Base-by-base conservation (phyloP, 2,888 invertebrate genomes). In the Clistopyga incitator region DNA sequence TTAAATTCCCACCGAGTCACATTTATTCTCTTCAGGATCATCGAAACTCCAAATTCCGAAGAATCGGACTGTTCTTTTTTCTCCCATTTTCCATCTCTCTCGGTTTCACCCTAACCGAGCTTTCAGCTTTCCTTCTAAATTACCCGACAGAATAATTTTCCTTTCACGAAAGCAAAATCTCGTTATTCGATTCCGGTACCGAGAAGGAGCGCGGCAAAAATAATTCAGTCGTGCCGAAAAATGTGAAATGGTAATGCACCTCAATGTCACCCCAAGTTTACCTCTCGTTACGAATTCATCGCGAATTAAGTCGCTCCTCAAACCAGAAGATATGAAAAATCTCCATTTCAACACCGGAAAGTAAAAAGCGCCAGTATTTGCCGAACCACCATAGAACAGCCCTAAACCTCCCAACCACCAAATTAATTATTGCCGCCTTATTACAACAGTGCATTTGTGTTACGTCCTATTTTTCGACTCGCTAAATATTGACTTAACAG, bases 241-340 rank as follows among this genome's bases (percentile, higher is more conserved):
- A 88, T 88, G 88, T 87, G 86, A 88, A 89, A 90, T 89, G 89
- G 86, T 88, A 90, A 90, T 88, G 75, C 61, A 68, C 80, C 78
- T 34, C 78, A 77, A 59, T 80, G 82, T 85, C 81, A 86, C 85
- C 85, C 64, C 64, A 54, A 82, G 86, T 87, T 86, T 87, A 54
- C 20, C 75, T 82, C 86, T 86, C 82, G 80, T 81, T 85, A 85
- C 84, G 42, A 81, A 86, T 85, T 87, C 86, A 84, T 81, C 82
- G 74, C 82, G 76, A 85, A 88, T 82, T 50, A 74, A 61, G 56
- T 54, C 65, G 4, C 61, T 47, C 47, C 47, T 25, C 54, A 54
- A 23, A 8, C 52, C 10, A 45, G 47, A 3, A n/a, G 64, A 18
- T 20, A 42, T 38, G 20, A 11, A 42, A 54, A 70, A 11, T 52